Evolutionary conservation across 2,888 invertebrate species (phyloP).

Genomic region (Heptascelio sp.): DNA sequence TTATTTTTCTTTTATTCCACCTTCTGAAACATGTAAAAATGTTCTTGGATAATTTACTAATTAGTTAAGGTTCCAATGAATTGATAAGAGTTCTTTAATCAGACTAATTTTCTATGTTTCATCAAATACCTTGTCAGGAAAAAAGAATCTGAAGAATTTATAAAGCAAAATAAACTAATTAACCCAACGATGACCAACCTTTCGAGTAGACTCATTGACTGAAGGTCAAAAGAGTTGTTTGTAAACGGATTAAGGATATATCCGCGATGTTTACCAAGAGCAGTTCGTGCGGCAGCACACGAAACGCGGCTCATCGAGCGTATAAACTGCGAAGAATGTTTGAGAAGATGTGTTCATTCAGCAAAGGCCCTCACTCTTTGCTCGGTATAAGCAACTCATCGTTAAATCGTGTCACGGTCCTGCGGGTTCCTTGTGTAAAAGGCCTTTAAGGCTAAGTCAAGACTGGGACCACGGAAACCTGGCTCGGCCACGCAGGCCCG

Average conservation of each 20-base stretch:
- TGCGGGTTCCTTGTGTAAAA: conserved; percentile 69
- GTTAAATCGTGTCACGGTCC: conserved; percentile 74
- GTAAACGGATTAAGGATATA: conserved; percentile 50
- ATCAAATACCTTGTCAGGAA: too few species aligned
- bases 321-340: conserved; percentile 59
- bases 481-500: conserved; percentile 84
- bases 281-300: conserved; percentile 19
- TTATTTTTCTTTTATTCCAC: too few species aligned
- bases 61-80: not conserved
- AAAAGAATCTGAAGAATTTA: not conserved
- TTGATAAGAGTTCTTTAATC: not conserved
- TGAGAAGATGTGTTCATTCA: conserved; percentile 71
- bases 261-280: conserved; percentile 55
- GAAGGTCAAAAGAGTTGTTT: conserved; percentile 51
- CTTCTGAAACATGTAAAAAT: too few species aligned
- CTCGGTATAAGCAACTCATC: conserved; percentile 67
- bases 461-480: conserved; percentile 66
- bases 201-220: conserved; percentile 39
- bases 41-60: not conserved
- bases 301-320: conserved; percentile 9
- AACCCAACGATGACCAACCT: conserved; percentile 6
- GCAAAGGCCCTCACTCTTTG: conserved; percentile 53
- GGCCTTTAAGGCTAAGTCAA: conserved; percentile 65
- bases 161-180: conserved; percentile 43
- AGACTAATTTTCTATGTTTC: too few species aligned